phyloP scores from a whole-genome alignment of 2,888 invertebrate genomes.

The Idaea dimidiata region DNA sequence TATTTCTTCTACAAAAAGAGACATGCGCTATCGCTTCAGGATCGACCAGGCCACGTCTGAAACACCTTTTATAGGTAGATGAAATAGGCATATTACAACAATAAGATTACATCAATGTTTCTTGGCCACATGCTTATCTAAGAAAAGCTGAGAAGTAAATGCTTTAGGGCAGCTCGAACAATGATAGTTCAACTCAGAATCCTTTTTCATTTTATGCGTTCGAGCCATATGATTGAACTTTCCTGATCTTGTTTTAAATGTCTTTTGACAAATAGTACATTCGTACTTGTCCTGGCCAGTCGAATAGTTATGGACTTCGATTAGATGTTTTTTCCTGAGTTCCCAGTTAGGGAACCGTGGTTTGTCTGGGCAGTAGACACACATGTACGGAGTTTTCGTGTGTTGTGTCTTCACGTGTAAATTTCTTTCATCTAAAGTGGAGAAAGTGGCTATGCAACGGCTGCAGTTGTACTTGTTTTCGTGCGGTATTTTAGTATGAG shows the following conservation, averaged over 20 bases:
- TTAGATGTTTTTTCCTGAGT: conserved; percentile 63
- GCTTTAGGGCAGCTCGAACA: conserved; percentile 76
- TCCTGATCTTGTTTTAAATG: conserved; percentile 69
- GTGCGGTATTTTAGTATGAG: conserved; percentile 70
- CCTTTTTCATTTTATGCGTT: conserved; percentile 68
- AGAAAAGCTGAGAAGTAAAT: conserved; percentile 76
- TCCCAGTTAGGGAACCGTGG: conserved; percentile 74
- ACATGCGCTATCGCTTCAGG: not conserved
- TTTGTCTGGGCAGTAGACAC: conserved; percentile 67
- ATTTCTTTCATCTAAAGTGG: conserved; percentile 63
- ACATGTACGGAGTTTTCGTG: conserved; percentile 67
- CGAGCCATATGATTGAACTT: conserved; percentile 74
- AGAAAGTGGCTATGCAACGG: conserved; percentile 68
- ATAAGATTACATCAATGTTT: conserved; percentile 71
- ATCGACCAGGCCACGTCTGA: not conserved
- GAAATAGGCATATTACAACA: not conserved
- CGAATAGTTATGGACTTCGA: conserved; percentile 68
- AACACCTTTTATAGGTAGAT: conserved; percentile 14
- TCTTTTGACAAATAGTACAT: conserved; percentile 66
- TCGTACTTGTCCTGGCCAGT: conserved; percentile 69
- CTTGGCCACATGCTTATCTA: conserved; percentile 78
- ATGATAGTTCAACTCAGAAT: conserved; percentile 65
- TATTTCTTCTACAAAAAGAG: not conserved
- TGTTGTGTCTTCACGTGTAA: conserved; percentile 69
- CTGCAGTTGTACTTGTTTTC: conserved; percentile 71